Evolutionary conservation across 53 echinoderm and acorn worm genomes (phyloP), one percentile per base, ranked within the genome.

Genomic region (Echinarachnius parma): DNA sequence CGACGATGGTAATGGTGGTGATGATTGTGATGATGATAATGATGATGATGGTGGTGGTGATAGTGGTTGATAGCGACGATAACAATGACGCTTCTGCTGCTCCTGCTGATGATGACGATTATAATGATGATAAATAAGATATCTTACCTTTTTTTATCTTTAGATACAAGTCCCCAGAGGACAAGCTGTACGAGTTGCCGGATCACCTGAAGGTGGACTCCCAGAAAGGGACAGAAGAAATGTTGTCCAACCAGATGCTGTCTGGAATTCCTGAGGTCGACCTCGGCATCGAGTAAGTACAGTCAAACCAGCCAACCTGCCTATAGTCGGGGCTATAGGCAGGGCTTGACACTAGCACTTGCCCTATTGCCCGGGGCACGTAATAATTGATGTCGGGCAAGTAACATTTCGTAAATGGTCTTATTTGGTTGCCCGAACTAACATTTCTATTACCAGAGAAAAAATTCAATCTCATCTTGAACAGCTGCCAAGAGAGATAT

Each of bases 191-290:
- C 46, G 98, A 98, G 62, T 50, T 98, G 42, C 98, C 98, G 22
- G 91, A 91, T 18, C 63, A 91, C 48, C 83, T 98, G 1, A 84
- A 87, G 59, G 82, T 82, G 21, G 86, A 83, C 48, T 68, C 98
- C 1, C 57, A 82, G 69, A 91, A 91, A 80, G 53, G 71, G 27
- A 88, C 98, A 16, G 98, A 98, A 61, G 98, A 98, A 50, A 98
- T 98, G 98, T 64, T 98, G 16, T 98, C 98, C 60, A 98, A 98
- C 50, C 98, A 92, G 69, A 92, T 98, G 98, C 77, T 92, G 14
- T 92, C 92, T 26, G 98, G 98, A 26, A 98, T 98, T 57, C 98
- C 98, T 15, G 98, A 98, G 67, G 91, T 96, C 15, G 96, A 96
- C 25, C 80, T 96, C 56, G 96, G 96, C 26, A 88, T 91, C 9